These are phyloP conservation scores for Cosmorhoe ocellata DNA, from an alignment of 2,888 invertebrate species.

Conservation along the genomic window DNA sequence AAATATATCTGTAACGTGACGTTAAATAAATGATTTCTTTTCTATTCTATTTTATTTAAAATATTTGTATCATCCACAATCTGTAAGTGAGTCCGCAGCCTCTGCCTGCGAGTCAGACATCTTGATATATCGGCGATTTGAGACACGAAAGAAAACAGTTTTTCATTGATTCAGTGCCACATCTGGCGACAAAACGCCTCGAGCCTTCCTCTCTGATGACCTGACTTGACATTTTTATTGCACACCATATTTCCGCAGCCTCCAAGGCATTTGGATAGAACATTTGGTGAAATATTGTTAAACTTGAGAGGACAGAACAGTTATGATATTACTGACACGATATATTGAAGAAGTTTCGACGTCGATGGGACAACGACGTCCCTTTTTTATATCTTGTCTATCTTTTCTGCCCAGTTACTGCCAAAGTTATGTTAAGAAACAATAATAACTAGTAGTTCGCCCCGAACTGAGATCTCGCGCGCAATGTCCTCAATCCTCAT, in stretches of 20 bases:
- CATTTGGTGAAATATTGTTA: slow-evolving; percentile 73
- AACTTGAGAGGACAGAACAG: slow-evolving; percentile 69
- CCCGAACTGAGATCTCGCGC: too few species aligned
- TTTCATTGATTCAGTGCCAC: slow-evolving; percentile 81
- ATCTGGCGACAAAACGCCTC: slow-evolving; percentile 80
- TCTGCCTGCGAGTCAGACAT: slow-evolving; percentile 43
- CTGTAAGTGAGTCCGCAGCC: slow-evolving; percentile 31
- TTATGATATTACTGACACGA: slow-evolving; percentile 67
- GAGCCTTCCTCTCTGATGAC: slow-evolving; percentile 80
- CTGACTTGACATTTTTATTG: slow-evolving; percentile 83
- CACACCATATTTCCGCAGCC: slow-evolving; percentile 75
- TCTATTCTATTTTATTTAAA: too few species aligned
- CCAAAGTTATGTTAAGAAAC: background rate
- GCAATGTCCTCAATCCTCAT: too few species aligned
- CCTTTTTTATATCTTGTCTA: slow-evolving; percentile 45
- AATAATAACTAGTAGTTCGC: too few species aligned
- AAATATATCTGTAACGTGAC: too few species aligned
- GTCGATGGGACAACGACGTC: slow-evolving; percentile 48
- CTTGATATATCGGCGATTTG: slow-evolving; percentile 70
- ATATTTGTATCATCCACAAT: background rate
- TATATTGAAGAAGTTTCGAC: slow-evolving; percentile 65
- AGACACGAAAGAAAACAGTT: slow-evolving; percentile 78
- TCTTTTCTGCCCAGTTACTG: too few species aligned
- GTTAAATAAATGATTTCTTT: too few species aligned
- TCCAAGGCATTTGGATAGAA: slow-evolving; percentile 70